Base-by-base conservation (phyloP, 2,797 vertebrate genomes). In the Pelobates cultripes region DNA sequence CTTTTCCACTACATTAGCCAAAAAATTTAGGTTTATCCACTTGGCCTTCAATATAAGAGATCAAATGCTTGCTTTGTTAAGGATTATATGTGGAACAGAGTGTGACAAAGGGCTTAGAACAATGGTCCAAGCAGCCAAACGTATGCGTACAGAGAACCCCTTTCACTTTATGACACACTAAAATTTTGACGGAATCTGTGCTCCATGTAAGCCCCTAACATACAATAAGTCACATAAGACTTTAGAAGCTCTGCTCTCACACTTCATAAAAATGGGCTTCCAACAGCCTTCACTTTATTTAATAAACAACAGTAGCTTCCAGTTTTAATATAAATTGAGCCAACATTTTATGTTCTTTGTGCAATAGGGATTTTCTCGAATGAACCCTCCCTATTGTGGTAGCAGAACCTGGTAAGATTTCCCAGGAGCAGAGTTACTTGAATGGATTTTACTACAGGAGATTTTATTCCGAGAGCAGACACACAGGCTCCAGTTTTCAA, bases 271-370 rank as follows among this genome's bases (percentile, higher is more conserved):
- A 79, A 13, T 17, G 72, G 57, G 72, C 45, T 79, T 84, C 82
- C 82, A 84, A 67, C 73, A 79, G 77, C 67, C 78, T 64, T 75
- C 77, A 63, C 76, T 78, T 68, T 70, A 75, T 83, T 83, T 78
- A 73, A 84, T 74, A 84, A 84, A 79, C 81, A 83, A 78, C 82
- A 70, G 82, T 79, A 84, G 82, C 82, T 79, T 84, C 77, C 82
- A 84, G 82, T 70, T 79, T 75, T 84, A 79, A 43, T 84, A 63
- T 53, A 66, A 57, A 44, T 14, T 17, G 12, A 76, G 77, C 82
- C 82, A 84, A 79, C 55, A 13, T 84, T 79, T 84, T 79, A 79
- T 79, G 73, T 70, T 71, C 77, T 76, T 74, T 84, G 82, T 79
- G 76, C 81, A 70, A 63, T 75, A 72, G 81, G 81, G 74, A 70